Evolutionary conservation across 2,888 invertebrate genomes (phyloP), one percentile per base, ranked within the genome.

Genomic region (Drosophila meridiana): DNA sequence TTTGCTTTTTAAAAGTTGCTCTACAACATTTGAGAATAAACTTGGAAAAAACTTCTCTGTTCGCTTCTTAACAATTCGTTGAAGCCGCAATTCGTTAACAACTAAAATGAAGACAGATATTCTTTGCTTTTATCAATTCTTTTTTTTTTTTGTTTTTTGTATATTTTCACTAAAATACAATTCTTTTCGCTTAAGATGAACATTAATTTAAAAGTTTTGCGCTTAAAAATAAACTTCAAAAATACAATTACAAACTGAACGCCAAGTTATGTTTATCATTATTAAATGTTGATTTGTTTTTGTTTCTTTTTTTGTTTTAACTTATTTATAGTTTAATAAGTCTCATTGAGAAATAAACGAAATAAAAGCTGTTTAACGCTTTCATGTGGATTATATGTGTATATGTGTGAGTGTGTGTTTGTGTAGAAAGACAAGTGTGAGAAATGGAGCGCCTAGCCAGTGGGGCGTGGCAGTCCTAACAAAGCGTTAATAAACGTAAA

Each of bases 401-500:
- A 63, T 55, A 48, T 73, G 47, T 26, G 26, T 26, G 62, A 62
- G 53, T 73, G 47, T 32, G 11, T 74, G 42, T 52, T 3, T 68
- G 28, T 38, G 60, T 67, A 53, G n/a, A 67, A 43, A 69, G 61
- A 73, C 43, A 69, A 65, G 32, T 53, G 59, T 63, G 50, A 61
- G 61, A 63, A 63, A 34, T 50, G 45, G 63, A 53, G 48, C 48
- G 36, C 60, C 71, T 87, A 89, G 58, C 65, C 83, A 45, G 61
- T 57, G 61, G 86, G 73, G 62, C 90, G 88, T 74, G 87, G 89
- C 89, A 92, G 84, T 81, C 92, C 92, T 78, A 92, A 84, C 90
- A 92, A 91, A 80, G 91, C 92, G 74, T 91, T 90, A 78, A 92
- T 91, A 84, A 92, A 92, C 60, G 90, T 91, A 79, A 85, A 92